Conservation (phyloP, 2,888 invertebrate genomes). For the Opisthograptis luteolata region DNA sequence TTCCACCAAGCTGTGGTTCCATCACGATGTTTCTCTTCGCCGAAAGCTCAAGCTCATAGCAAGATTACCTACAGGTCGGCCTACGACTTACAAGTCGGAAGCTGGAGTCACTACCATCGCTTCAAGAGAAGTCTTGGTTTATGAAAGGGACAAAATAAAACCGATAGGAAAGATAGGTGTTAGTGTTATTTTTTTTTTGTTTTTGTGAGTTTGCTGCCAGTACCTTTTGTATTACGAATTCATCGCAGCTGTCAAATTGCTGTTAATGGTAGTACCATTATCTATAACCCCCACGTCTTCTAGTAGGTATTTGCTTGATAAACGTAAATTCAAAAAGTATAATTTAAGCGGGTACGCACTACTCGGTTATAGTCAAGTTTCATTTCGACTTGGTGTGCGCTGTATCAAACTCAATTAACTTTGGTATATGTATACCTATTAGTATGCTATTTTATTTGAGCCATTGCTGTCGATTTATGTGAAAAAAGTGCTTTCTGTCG, state of each 20-base stretch:
- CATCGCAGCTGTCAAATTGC: background rate
- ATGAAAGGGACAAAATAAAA: too few species aligned
- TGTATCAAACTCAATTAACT: slow-evolving; percentile 27
- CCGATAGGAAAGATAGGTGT: background rate
- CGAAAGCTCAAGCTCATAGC: too few species aligned
- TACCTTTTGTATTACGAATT: background rate
- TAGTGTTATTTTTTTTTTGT: background rate
- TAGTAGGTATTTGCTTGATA: slow-evolving; percentile 37
- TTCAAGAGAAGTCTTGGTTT: too few species aligned
- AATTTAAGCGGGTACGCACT: slow-evolving; percentile 45
- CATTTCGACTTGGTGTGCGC: slow-evolving; percentile 23
- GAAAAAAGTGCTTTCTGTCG: slow-evolving; percentile 38
- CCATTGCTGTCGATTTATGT: slow-evolving; percentile 37
- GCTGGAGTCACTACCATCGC: too few species aligned
- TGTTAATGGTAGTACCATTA: background rate
- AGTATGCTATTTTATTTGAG: slow-evolving; percentile 26
- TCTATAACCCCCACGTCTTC: slow-evolving; percentile 1
- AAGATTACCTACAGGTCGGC: too few species aligned
- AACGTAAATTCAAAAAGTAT: slow-evolving; percentile 39
- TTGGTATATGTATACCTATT: slow-evolving; percentile 5
- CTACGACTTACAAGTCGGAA: too few species aligned
- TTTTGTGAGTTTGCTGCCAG: background rate
- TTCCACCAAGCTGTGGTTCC: too few species aligned
- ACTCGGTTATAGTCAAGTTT: slow-evolving; percentile 34
- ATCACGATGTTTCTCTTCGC: too few species aligned